A percentile compares a stretch with the other conserved stretches of the same genome.
Conservation (phyloP, 2,113 vertebrate species). For the Passer domesticus region DNA sequence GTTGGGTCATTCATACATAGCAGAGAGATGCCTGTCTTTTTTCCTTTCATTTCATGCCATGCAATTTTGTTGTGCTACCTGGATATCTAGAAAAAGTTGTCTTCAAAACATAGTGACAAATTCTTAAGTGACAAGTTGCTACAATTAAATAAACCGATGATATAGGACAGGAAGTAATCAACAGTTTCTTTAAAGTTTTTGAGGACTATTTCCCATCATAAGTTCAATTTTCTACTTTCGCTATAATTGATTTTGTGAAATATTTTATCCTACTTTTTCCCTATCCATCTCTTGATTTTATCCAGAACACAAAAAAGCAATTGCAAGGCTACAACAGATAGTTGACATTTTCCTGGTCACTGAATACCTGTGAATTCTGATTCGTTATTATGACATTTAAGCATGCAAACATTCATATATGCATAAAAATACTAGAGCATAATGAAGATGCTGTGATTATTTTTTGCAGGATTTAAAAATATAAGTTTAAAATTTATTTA, state of each 20-base stretch:
- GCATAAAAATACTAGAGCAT: neutral
- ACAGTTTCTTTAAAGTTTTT: neutral
- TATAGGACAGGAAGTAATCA: neutral
- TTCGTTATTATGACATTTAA: slow-evolving; percentile 1
- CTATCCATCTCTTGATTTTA: neutral
- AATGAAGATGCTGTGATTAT: neutral
- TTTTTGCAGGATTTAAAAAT: neutral
- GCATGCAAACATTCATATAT: neutral
- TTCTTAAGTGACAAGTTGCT: neutral
- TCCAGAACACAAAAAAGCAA: neutral
- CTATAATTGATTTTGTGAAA: neutral
- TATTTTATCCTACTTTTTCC: neutral
- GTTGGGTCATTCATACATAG: neutral
- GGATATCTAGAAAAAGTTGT: neutral
- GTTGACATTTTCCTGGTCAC: neutral
- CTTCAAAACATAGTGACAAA: neutral
- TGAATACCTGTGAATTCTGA: neutral
- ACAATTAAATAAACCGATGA: neutral
- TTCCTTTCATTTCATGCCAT: neutral
- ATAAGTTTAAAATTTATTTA: neutral
- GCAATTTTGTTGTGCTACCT: neutral
- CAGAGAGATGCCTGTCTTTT: neutral
- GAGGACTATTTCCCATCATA: neutral
- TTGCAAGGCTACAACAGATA: neutral
- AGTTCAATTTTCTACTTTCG: neutral